Base-by-base conservation (phyloP, 2,797 vertebrate species). In the Megalops cyprinoides region DNA sequence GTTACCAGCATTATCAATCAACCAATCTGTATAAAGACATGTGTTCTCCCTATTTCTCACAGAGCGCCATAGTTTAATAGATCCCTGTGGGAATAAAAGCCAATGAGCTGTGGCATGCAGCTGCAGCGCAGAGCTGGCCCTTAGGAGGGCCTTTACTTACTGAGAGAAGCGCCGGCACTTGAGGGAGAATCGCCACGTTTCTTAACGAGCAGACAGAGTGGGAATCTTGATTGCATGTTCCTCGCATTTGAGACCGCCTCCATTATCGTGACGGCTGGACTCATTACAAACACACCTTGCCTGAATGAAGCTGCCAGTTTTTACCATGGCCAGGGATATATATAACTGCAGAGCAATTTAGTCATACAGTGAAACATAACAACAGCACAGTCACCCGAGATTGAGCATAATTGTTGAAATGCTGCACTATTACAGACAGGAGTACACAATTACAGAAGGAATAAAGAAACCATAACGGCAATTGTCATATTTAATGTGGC, bases 1-100 rank as follows among this genome's bases (percentile, higher is more conserved):
- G 34, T 18, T 69, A 39, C 65, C 37, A 6, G 42, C 34, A 37
- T 69, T 69, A 69, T 69, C 65, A 69, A 42, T 69, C 65, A 69
- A 23, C 37, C 37, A 39, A 23, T 42, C 34, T 23, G 65, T 42
- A 69, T 1, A 14, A 69, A 69, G 65, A 9, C 65, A 18, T 39
- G 65, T 9, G 65, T n/a, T 69, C 65, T 37, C 6, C 34, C 34
- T 8, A 34, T 69, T 42, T 69, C 37, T 39, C 14, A 4, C 1
- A 5, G 31, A 3, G 34, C 31, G 18, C 12, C 15, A 5, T 5
- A 20, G 65, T 18, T 69, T 69, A 69, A 69, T 69, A 42, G 65
- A 69, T 69, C 65, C 65, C 65, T 39, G 34, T 42, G 65, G 65
- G 65, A 7, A 42, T 69, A 42, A 23, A 23, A 69, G 65, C 23